phyloP scores from a whole-genome alignment of 1,140 invertebrate species.

The Heliothis subflexa region DNA sequence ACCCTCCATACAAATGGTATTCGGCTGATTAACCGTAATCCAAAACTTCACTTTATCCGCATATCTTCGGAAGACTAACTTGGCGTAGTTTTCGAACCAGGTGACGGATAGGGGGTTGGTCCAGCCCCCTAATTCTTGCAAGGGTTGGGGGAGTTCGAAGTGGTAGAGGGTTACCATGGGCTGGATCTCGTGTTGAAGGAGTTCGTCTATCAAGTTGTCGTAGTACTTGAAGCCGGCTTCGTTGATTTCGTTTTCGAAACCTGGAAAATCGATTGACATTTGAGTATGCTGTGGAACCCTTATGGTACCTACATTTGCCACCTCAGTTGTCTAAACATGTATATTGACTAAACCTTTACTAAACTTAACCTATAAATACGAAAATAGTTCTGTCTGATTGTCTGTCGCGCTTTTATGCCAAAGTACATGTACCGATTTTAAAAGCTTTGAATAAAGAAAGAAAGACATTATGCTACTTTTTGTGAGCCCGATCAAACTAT shows the following conservation, averaged over 20 bases:
- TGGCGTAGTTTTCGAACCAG: slow-evolving; percentile 88
- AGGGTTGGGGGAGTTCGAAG: slow-evolving; percentile 88
- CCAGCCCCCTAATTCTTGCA: slow-evolving; percentile 90
- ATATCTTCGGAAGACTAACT: slow-evolving; percentile 87
- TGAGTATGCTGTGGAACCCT: not conserved
- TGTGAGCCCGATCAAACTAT: too few species aligned
- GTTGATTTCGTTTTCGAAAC: slow-evolving; percentile 87
- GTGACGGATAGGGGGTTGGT: slow-evolving; percentile 87
- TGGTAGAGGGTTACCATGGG: slow-evolving; percentile 90
- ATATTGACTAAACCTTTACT: too few species aligned
- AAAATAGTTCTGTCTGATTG: not conserved
- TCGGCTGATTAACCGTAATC: slow-evolving; percentile 91
- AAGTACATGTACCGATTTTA: too few species aligned
- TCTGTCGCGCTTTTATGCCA: too few species aligned
- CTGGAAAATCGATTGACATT: slow-evolving; percentile 63
- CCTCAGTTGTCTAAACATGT: too few species aligned
- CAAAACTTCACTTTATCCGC: slow-evolving; percentile 88
- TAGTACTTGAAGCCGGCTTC: slow-evolving; percentile 88
- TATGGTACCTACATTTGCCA: too few species aligned
- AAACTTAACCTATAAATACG: too few species aligned
- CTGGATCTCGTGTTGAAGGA: slow-evolving; percentile 86
- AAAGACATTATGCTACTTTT: too few species aligned
- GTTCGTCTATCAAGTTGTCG: slow-evolving; percentile 88
- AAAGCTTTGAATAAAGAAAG: too few species aligned
- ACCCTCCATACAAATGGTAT: slow-evolving; percentile 87